phyloP scores from a whole-genome alignment of 1,140 invertebrate species.

The Stenopsyche tienmushanensis region DNA sequence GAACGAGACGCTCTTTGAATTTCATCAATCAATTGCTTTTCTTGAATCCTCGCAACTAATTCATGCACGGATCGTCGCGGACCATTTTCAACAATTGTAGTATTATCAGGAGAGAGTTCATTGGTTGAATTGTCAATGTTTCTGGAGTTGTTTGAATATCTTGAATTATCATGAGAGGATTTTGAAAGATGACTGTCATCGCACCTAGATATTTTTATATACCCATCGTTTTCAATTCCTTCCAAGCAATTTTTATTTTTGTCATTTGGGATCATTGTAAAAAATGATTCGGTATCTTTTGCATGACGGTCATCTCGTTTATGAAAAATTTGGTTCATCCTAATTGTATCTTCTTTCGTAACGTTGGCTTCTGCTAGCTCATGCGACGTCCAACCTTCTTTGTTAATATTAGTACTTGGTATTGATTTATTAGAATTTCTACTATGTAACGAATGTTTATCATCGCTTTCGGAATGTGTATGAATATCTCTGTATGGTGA shows the following conservation, averaged over 20 bases:
- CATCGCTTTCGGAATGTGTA: constrained; percentile 34
- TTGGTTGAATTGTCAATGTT: not conserved
- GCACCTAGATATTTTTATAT: constrained; percentile 49
- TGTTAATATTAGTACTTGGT: not conserved
- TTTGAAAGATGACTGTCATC: constrained; percentile 17
- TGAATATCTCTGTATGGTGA: constrained; percentile 36
- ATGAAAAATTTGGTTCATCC: not conserved
- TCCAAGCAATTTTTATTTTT: constrained; percentile 45
- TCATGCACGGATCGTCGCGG: constrained; percentile 60
- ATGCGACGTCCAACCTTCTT: not conserved
- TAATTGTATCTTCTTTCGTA: not conserved
- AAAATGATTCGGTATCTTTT: constrained; percentile 1
- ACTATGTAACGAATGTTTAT: constrained; percentile 33
- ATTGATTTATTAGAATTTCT: constrained; percentile 28
- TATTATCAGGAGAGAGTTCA: not conserved
- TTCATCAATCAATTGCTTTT: constrained; percentile 47
- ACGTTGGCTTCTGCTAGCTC: not conserved
- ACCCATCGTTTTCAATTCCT: constrained; percentile 53
- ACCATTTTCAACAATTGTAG: constrained; percentile 29
- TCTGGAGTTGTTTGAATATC: not conserved
- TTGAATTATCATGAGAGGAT: constrained; percentile 13
- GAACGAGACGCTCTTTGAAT: constrained; percentile 34
- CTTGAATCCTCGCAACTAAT: constrained; percentile 59
- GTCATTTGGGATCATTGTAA: not conserved
- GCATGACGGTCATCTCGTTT: not conserved